Evolutionary conservation across 2,113 vertebrate species (phyloP).

Genomic region (Alethe diademata): DNA sequence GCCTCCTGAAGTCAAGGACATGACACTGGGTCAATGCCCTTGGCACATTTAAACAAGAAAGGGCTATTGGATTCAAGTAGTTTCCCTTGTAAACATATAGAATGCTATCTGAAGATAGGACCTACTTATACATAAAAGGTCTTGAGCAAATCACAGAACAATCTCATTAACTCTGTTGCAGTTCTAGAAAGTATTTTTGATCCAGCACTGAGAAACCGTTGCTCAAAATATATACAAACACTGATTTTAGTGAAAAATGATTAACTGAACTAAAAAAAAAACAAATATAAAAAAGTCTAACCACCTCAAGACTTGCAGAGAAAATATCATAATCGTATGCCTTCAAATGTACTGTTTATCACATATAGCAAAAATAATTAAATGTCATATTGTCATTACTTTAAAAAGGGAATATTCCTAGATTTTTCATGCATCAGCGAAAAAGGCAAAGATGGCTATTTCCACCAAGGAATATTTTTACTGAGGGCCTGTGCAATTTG

Average conservation of each 20-base stretch:
- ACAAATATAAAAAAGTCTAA: background rate
- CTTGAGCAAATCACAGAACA: background rate
- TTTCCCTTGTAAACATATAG: background rate
- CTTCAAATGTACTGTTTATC: background rate
- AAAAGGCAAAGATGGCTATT: background rate
- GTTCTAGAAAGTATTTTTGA: background rate
- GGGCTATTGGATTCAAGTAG: background rate
- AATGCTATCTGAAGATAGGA: background rate
- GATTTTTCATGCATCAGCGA: background rate
- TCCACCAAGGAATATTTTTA: background rate
- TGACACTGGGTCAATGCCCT: background rate
- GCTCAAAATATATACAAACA: background rate
- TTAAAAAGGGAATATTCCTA: background rate
- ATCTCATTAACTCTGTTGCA: background rate
- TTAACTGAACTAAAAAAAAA: background rate
- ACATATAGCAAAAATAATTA: background rate
- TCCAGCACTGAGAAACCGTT: background rate
- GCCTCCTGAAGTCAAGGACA: background rate
- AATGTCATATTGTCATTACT: fast-evolving
- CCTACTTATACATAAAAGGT: background rate
- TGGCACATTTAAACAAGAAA: background rate
- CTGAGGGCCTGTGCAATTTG: background rate
- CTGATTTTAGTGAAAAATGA: background rate
- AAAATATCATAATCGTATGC: background rate
- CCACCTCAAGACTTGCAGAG: background rate